A percentile compares a stretch with the other conserved stretches of the same genome.
phyloP scores from a whole-genome alignment of 2,888 invertebrate species.

The Tillus elongatus region DNA sequence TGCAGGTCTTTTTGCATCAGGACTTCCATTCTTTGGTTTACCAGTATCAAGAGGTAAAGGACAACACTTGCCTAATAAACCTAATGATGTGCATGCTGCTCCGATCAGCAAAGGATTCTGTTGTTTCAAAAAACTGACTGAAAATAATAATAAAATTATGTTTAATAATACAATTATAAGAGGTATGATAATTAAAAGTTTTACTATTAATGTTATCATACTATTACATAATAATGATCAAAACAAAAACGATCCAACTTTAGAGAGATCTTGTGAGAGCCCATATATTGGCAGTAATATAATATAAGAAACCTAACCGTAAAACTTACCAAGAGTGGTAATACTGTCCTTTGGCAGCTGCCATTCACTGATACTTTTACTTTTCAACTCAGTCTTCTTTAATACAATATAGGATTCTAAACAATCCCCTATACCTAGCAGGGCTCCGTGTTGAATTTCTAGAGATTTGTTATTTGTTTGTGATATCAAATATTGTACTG shows the following conservation, averaged over 20 bases:
- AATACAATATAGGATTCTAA: slow-evolving; percentile 49
- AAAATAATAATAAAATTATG: slow-evolving; percentile 25
- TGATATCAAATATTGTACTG: slow-evolving; percentile 49
- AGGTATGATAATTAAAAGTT: too few relatives aligned
- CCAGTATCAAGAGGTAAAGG: slow-evolving; percentile 37
- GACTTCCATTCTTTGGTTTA: slow-evolving; percentile 40
- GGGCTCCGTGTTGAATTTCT: slow-evolving; percentile 70
- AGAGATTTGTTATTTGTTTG: slow-evolving; percentile 51
- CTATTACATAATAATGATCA: too few relatives aligned
- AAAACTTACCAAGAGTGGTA: too few relatives aligned
- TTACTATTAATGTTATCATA: too few relatives aligned
- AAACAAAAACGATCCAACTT: too few relatives aligned
- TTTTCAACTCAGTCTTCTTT: too few relatives aligned
- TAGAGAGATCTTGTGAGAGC: too few relatives aligned
- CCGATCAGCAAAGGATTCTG: slow-evolving; percentile 54
- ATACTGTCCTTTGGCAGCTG: too few relatives aligned
- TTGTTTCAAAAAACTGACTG: slow-evolving; percentile 57
- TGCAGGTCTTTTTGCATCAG: slow-evolving; percentile 37
- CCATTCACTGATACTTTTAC: too few relatives aligned
- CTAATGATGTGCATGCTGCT: slow-evolving; percentile 62
- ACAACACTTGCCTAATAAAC: slow-evolving; percentile 58
- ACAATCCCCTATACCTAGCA: slow-evolving; percentile 61
- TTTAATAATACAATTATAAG: too few relatives aligned
- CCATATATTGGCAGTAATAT: too few relatives aligned
- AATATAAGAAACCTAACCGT: too few relatives aligned